These are phyloP conservation scores for Genyomyrus donnyi DNA, from an alignment of 2,113 vertebrate species.

Conservation along the genomic window DNA sequence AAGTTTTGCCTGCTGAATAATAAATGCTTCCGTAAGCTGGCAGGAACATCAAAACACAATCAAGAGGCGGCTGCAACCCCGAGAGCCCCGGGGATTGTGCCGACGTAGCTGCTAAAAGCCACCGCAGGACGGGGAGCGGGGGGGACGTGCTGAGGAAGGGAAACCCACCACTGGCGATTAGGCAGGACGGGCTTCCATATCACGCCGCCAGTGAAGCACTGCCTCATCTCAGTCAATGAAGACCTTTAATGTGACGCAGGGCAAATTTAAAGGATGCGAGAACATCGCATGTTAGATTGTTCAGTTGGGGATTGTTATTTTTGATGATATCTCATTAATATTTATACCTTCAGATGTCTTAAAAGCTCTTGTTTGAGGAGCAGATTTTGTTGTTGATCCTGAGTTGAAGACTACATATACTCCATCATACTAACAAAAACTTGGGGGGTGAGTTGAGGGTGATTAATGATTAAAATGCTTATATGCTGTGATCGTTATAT, in stretches of 20 bases:
- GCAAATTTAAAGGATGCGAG: neutral
- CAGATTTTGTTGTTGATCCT: neutral
- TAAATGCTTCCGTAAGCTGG: slow-evolving; percentile 71
- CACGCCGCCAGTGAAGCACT: neutral
- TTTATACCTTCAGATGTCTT: neutral
- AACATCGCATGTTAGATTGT: neutral
- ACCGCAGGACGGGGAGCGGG: neutral
- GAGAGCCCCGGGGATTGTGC: slow-evolving; percentile 62
- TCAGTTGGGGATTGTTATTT: neutral
- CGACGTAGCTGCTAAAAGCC: slow-evolving; percentile 31
- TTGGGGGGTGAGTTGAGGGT: neutral
- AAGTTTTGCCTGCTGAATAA: slow-evolving; percentile 82
- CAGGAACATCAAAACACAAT: slow-evolving; percentile 93
- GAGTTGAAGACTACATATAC: neutral
- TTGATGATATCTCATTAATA: neutral
- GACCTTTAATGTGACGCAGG: neutral
- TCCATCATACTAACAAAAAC: neutral
- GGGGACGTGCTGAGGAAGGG: neutral
- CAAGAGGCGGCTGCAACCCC: slow-evolving; percentile 73
- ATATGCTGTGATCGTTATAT: neutral
- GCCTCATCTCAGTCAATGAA: neutral
- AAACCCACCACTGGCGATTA: neutral
- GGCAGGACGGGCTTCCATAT: neutral
- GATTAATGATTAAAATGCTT: neutral
- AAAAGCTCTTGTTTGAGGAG: neutral